phyloP scores from a whole-genome alignment of 2,113 vertebrate genomes.

The Passer domesticus region DNA sequence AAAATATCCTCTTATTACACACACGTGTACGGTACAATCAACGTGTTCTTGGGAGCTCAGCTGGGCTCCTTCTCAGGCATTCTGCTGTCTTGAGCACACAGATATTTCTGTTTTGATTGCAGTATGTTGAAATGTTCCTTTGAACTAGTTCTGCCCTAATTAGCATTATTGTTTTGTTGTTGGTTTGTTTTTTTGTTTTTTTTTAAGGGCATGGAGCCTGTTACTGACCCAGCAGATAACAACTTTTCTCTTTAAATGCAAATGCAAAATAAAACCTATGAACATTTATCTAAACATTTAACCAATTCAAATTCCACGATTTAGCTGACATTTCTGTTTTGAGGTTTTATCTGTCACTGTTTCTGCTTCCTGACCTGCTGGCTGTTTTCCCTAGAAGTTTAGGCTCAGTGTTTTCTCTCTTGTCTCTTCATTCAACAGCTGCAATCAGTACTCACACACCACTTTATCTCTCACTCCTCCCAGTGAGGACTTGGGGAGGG shows the following conservation, averaged over 20 bases:
- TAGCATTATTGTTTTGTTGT: neutral
- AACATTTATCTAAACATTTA: neutral
- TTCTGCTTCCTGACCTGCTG: neutral
- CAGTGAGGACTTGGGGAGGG: neutral
- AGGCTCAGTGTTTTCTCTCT: neutral
- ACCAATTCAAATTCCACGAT: neutral
- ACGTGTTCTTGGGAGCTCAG: accelerated
- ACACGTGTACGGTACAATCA: neutral
- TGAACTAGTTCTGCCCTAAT: neutral
- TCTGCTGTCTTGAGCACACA: neutral
- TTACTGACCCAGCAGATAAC: neutral
- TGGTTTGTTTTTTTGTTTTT: neutral
- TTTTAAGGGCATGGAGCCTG: neutral
- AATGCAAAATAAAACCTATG: neutral
- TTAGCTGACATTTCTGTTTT: neutral
- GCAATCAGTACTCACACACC: neutral
- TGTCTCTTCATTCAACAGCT: neutral
- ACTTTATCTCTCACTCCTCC: neutral
- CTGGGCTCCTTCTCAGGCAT: neutral
- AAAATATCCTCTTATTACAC: neutral
- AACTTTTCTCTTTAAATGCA: neutral
- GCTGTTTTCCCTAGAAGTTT: neutral
- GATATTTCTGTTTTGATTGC: neutral
- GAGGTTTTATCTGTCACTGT: neutral
- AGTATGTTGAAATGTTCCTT: neutral